A percentile compares a stretch with the other conserved stretches of the same genome.
Conservation (phyloP, 2,888 invertebrate genomes). For the Nephrotoma appendiculata region DNA sequence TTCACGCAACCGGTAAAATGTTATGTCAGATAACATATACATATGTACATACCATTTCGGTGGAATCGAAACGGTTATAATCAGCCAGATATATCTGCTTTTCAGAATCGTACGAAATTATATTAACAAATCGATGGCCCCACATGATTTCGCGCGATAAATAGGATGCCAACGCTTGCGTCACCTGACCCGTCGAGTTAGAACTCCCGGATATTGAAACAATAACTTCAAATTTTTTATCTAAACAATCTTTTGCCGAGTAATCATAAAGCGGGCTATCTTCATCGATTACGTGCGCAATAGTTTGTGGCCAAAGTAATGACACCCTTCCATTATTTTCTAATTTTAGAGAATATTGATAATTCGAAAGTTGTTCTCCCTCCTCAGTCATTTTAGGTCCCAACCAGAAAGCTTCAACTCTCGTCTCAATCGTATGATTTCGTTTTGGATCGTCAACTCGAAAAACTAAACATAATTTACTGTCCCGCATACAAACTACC, state of each 20-base stretch:
- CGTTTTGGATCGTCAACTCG: constrained; percentile 80
- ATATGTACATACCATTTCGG: constrained; percentile 20
- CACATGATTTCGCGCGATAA: constrained; percentile 67
- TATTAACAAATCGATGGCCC: constrained; percentile 66
- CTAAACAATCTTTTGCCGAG: constrained; percentile 56
- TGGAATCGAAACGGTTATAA: constrained; percentile 28
- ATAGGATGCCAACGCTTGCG: constrained; percentile 62
- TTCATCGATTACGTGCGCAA: constrained; percentile 59
- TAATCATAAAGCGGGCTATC: constrained; percentile 63
- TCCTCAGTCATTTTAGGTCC: constrained; percentile 32
- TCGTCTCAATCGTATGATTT: constrained; percentile 82
- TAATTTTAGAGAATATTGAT: constrained; percentile 47
- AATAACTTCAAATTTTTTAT: constrained; percentile 61
- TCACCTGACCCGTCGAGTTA: constrained; percentile 57
- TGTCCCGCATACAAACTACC: constrained; percentile 72
- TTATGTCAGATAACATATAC: no score
- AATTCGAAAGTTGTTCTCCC: constrained; percentile 52
- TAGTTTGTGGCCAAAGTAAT: constrained; percentile 68
- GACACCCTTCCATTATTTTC: constrained; percentile 46
- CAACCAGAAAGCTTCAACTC: constrained; percentile 46
- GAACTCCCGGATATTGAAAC: constrained; percentile 71
- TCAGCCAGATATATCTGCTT: constrained; percentile 41
- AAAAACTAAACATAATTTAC: constrained; percentile 70
- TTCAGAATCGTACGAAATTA: constrained; percentile 40
- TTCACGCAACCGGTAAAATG: no score